Evolutionary conservation across 2,888 invertebrate species (phyloP).

Genomic region (Orthosia incerta): DNA sequence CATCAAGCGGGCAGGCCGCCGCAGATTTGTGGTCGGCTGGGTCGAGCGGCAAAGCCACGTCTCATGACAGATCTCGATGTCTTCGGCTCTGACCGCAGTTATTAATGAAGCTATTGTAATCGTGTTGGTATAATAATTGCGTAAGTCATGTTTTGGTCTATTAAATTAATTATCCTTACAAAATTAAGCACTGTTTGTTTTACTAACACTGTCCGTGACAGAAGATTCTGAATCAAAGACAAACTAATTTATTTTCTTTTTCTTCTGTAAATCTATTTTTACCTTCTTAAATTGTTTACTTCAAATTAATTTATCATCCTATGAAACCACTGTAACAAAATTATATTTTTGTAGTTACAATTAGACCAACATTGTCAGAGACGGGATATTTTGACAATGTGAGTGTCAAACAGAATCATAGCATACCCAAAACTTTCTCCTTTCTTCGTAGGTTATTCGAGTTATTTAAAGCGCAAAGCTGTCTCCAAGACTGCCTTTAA

Average conservation of each 20-base stretch:
- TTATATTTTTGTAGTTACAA: too few species aligned
- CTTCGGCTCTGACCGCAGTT: constrained; percentile 76
- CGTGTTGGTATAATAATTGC: constrained; percentile 31
- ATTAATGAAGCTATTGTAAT: constrained; percentile 78
- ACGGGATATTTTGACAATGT: not conserved
- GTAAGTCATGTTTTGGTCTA: constrained; percentile 16
- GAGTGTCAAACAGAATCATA: not conserved
- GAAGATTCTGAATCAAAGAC: not conserved
- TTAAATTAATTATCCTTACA: constrained; percentile 26
- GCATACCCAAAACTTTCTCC: not conserved
- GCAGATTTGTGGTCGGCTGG: constrained; percentile 88
- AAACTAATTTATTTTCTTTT: too few species aligned
- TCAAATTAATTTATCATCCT: too few species aligned
- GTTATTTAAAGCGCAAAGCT: not conserved
- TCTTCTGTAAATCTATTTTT: too few species aligned
- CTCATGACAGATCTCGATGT: constrained; percentile 75
- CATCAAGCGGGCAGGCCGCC: constrained; percentile 75
- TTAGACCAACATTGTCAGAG: not conserved
- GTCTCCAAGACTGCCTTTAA: not conserved
- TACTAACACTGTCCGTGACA: not conserved
- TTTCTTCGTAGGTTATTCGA: not conserved
- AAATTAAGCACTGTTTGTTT: not conserved
- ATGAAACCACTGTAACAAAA: too few species aligned
- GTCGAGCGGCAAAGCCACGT: constrained; percentile 73
- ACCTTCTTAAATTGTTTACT: too few species aligned